Percentiles rank a stretch among this genome's conserved stretches.
Evolutionary conservation across 2,888 invertebrate species (phyloP).

Genomic region (Endotricha flammealis): DNA sequence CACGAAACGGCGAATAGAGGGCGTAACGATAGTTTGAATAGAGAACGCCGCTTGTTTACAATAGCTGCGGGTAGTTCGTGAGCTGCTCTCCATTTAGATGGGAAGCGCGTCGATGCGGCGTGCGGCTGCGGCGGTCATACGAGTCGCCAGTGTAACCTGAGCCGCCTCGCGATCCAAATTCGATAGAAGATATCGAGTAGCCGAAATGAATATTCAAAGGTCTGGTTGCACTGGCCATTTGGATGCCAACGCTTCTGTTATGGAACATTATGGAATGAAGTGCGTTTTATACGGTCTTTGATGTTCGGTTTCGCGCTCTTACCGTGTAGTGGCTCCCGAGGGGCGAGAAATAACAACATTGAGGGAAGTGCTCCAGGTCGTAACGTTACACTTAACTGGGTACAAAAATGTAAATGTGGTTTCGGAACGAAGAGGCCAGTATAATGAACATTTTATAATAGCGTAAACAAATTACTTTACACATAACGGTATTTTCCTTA

Average conservation of each 20-base stretch:
- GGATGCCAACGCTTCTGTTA: conserved; percentile 53
- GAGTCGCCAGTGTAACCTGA: conserved; percentile 44
- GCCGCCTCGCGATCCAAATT: conserved; percentile 26
- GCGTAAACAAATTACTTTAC: neutral
- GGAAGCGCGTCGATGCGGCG: conserved; percentile 61
- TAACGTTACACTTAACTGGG: conserved; percentile 43
- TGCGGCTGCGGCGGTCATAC: conserved; percentile 50
- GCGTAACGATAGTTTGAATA: conserved; percentile 69
- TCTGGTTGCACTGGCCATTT: conserved; percentile 47
- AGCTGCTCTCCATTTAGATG: conserved; percentile 69
- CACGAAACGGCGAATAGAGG: conserved; percentile 53
- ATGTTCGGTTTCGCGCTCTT: conserved; percentile 68
- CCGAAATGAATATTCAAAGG: conserved; percentile 38
- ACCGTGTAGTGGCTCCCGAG: conserved; percentile 58
- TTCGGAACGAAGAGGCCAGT: conserved; percentile 22
- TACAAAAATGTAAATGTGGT: conserved; percentile 41
- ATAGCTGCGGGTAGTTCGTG: conserved; percentile 73
- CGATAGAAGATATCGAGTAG: conserved; percentile 22
- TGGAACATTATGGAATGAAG: conserved; percentile 69
- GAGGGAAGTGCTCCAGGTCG: conserved; percentile 49
- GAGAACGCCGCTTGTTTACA: conserved; percentile 70
- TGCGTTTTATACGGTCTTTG: conserved; percentile 70
- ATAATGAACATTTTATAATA: conserved; percentile 23
- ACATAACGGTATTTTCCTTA: too few relatives aligned
- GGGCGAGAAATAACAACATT: conserved; percentile 57